Evolutionary conservation across 2,888 invertebrate species (phyloP), one percentile per base, ranked within the genome.

Genomic region (Melinaea menophilus): DNA sequence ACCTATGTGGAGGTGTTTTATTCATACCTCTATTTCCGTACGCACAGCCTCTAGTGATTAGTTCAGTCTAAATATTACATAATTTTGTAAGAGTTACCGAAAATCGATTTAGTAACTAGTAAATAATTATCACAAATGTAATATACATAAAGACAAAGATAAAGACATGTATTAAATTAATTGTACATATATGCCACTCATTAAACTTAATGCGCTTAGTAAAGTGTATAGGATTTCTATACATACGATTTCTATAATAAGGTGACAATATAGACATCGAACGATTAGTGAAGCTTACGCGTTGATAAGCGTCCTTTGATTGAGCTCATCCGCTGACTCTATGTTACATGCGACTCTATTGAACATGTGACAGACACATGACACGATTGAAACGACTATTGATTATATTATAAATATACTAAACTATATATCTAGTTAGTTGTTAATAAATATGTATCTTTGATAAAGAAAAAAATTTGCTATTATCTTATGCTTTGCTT

Each of bases 271-370:
- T 72, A 71, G 59, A 69, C 61, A 64, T 58, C 33, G 62, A 67
- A 66, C 70, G 72, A 76, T 77, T 75, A 78, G 68, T 5, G 71
- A 69, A 72, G 75, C 75, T 73, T 73, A 72, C 69, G 71, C 69
- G 67, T 68, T 74, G 68, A 72, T 72, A 71, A 72, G 69, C 71
- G 65, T 67, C 74, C 76, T 79, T 79, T 76, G 80, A 78, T 75
- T 73, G 72, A 71, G 74, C 73, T 72, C 69, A 72, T 70, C 67
- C 60, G 55, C 62, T 62, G 58, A 71, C 69, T 65, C 69, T 65
- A 68, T 67, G 72, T 72, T 67, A 59, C 64, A 65, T 69, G 68
- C 68, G 63, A 71, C 68, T 55, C 60, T 56, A 55, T 58, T 61
- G 57, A 61, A 61, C 22, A 22, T 22, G 22, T 22, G 22, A 22